Base-by-base conservation (phyloP, 1,140 invertebrate species). In the Lepidurus couesii region DNA sequence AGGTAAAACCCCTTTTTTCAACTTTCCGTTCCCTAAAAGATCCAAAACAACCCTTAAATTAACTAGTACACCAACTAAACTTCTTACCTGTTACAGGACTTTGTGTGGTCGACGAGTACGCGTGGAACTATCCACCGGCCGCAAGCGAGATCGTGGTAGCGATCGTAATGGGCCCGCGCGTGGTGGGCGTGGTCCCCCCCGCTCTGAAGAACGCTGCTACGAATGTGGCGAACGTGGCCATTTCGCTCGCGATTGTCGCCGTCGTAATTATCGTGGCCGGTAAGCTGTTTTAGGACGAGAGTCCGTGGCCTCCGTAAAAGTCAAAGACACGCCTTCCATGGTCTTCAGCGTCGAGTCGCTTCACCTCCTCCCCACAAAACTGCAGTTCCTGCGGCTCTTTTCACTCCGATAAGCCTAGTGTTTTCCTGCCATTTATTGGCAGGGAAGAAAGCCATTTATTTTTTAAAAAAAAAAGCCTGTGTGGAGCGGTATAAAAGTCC, bases 141-240 rank as follows among this genome's bases (percentile, higher is more conserved):
- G 91, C 86, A 81, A 85, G 84, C 7, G 82, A 86, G 24, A 85
- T 79, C 85, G 11, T 85, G 86, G 79, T 84, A 85, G 24, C 84
- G 86, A 83, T 79, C 83, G 53, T 81, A 43, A 77, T 26, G 88
- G 90, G 76, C 89, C 91, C 53, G 88, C 90, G 78, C 88, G 89
- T 43, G 88, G 91, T 1, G 86, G 88, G n/a, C 74, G 74, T 34
- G 80, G 85, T 42, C 84, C 84, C 8, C 88, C 88, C 34, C 84
- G 86, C 7, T 92, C 92, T 1, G 91, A 94, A 82, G 93, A 95
- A 85, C 89, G 92, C 77, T 97, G 95, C 85, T 97, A 96, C 85
- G 95, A 96, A 83, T 97, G 95, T 86, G 94, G 95, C 9, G 93
- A 94, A 81, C 87, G 92, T 75, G 95, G 95, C 4, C 95, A 97